Evolutionary conservation across 2,888 invertebrate species (phyloP), one percentile per base, ranked within the genome.

Genomic region (Parnassius smintheus): DNA sequence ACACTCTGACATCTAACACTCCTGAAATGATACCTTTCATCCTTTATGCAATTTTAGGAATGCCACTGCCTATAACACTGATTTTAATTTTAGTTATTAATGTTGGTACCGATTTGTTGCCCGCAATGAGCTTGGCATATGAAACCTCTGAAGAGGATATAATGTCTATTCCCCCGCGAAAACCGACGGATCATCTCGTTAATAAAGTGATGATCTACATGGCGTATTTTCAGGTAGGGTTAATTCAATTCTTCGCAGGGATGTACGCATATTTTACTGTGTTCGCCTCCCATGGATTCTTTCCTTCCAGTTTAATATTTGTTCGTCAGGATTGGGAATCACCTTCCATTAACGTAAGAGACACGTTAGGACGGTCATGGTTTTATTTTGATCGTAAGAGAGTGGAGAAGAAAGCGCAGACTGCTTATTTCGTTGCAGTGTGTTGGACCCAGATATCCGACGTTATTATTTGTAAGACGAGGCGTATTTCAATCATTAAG

Each of bases 21-120:
- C 96, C 97, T 8, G 96, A 97, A 90, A 96, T 97, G 92, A 81
- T 96, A 54, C 97, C 97, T 8, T 96, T 97, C 88, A 91, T 97
- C 62, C 78, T 94, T 66, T 96, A 96, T 80, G 95, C 96, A 46
- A 76, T 95, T 58, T 75, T 94, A 1, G 94, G 95, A 48, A 94
- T 97, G 84, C 97, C 97, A 48, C 86, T 97, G 55, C 96, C 97
- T 1, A 85, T 96, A 61, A 82, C 88, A 13, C 75, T 91, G 42
- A 90, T 92, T 72, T 77, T 92, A 64, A 94, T 95, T 68, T 83
- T 95, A 64, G 94, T 96, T 73, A 94, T 96, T 70, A 96, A 96
- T 81, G 92, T 96, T 64, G 96, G 96, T 54, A 96, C 96, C 9
- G 96, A 96, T 83, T 92, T 96, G 83, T 93, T 94, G 78, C 96